Percentiles rank a stretch among this genome's conserved stretches.
Evolutionary conservation across 37 sponge, comb jelly and placozoan species (phyloP).

Genomic region (Crambe crambe): DNA sequence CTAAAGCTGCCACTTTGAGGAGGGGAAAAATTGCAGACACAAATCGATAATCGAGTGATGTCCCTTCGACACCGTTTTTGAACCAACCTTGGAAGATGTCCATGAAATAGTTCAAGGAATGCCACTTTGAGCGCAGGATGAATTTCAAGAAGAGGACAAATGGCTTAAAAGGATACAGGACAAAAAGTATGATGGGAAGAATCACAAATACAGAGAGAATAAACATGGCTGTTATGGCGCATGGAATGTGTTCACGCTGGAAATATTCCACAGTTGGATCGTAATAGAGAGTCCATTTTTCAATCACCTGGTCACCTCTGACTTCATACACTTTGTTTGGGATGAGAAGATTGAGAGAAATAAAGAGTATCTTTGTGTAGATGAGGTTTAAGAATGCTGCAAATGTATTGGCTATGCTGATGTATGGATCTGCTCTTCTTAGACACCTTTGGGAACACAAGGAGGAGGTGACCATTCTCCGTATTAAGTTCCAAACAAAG

Average conservation of each 20-base stretch:
- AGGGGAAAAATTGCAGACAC: neutral
- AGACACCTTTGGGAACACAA: neutral
- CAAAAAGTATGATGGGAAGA: neutral
- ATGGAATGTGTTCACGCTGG: neutral
- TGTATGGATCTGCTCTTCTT: neutral
- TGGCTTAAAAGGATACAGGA: constrained; percentile 1
- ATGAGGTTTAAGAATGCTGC: constrained; percentile 11
- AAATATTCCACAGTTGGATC: neutral
- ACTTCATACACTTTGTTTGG: neutral
- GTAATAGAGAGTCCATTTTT: neutral
- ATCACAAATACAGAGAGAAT: neutral
- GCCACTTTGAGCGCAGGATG: neutral
- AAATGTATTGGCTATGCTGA: neutral
- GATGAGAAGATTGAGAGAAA: neutral
- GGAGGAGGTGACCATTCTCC: neutral
- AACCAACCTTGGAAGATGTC: constrained; percentile 23
- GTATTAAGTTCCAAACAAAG: neutral
- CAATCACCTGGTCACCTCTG: neutral
- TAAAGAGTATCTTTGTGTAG: constrained; percentile 7
- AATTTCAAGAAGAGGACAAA: neutral
- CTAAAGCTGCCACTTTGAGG: neutral
- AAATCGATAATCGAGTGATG: neutral
- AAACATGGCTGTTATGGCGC: neutral
- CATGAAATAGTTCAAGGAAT: neutral
- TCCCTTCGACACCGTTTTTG: constrained; percentile 5